phyloP scores from a whole-genome alignment of 2,797 vertebrate species.

The Cephalopachus bancanus region DNA sequence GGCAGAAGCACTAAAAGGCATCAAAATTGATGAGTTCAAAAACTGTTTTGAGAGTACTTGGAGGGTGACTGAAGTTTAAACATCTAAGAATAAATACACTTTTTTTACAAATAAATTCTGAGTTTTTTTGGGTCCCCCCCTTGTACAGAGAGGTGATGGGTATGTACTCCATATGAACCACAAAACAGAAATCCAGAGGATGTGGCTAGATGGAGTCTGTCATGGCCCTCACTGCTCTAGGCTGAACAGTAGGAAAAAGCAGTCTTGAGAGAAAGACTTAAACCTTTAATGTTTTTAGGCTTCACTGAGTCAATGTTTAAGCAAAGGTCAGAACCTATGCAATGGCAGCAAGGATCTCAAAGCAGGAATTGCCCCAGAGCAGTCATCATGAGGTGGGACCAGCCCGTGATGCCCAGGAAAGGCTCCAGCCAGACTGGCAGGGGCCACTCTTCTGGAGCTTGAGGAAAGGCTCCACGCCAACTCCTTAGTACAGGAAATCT shows the following conservation, averaged over 20 bases:
- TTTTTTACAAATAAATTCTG: no score
- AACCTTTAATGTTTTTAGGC: neutral
- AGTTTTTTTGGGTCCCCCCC: no score
- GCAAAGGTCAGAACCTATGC: neutral
- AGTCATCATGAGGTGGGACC: neutral
- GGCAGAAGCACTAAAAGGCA: no score
- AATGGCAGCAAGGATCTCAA: neutral
- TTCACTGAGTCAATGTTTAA: neutral
- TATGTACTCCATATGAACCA: neutral
- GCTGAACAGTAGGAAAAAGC: neutral
- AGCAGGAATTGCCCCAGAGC: neutral
- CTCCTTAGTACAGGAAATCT: neutral
- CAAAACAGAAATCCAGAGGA: neutral
- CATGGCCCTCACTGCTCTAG: rapidly evolving
- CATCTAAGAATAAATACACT: no score
- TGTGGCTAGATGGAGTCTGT: neutral
- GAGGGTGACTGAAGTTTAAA: no score
- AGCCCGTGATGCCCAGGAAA: neutral
- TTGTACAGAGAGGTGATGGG: neutral
- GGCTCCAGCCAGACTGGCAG: neutral
- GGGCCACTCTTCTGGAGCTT: neutral
- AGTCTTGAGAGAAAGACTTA: neutral
- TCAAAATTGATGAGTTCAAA: no score
- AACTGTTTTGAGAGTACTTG: no score
- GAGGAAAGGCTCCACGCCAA: neutral